Base-by-base conservation (phyloP, 2,113 vertebrate genomes). In the Corydoras sp. region DNA sequence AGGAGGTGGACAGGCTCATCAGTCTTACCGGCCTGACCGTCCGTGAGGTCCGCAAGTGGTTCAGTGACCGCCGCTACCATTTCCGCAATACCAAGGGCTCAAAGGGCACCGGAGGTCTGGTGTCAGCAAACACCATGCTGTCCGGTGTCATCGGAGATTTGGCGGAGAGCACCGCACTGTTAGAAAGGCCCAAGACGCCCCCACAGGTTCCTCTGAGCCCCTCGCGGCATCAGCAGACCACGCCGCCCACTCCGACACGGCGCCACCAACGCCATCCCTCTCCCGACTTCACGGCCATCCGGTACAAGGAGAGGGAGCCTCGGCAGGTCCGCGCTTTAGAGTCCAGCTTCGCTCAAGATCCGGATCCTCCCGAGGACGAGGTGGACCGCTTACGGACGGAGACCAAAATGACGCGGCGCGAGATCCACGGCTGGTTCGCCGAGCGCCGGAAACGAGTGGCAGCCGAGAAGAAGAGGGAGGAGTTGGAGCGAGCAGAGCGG, bases 41-140 rank as follows among this genome's bases (percentile, higher is more conserved):
- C 35, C 92, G 95, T 67, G 96, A 98, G 79, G 94, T 99, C 10
- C 92, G 97, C 15, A 99, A 99, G 74, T 99, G 97, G 97, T 99
- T 99, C 86, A 99, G 97, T 0, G 97, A 99, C 65, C 90, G 94
- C 14, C 87, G 97, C 29, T 99, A 99, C 87, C 95, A 99, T 81
- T 97, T 91, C 75, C 89, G 95, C 72, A 98, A 98, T 10, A 86
- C 95, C 49, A 92, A 94, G 79, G 90, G 94, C 0, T 62, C 91
- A 18, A 90, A 91, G 31, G 79, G 86, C 79, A 76, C 87, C 0
- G 87, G 55, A 66, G 90, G 74, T 5, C 75, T 73, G 29, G 61
- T 1, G 32, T 82, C 83, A 64, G 66, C 72, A 30, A 56, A 65
- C 3, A 2, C 60, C 2, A 51, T 24, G 24, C 0, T 78, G 71